Percentiles rank a stretch among this genome's conserved stretches.
Evolutionary conservation across 2,113 vertebrate species (phyloP).

Genomic region (Labeo rohita): DNA sequence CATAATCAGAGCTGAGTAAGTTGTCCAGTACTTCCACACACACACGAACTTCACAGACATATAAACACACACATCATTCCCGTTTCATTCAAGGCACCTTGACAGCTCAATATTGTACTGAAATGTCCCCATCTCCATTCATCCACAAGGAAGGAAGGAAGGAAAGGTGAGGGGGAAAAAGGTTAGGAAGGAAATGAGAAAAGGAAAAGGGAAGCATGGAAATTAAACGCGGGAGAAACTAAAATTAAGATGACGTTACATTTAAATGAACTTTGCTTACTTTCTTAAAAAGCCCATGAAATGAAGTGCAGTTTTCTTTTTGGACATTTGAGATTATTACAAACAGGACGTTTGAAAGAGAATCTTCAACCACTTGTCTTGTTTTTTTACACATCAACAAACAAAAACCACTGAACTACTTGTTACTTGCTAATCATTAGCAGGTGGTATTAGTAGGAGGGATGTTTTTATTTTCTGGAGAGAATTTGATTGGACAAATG

Average conservation of each 20-base stretch:
- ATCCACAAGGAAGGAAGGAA: neutral
- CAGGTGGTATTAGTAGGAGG: neutral
- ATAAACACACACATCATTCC: neutral
- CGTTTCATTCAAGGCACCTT: slow-evolving; percentile 34
- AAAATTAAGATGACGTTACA: neutral
- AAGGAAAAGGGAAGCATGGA: neutral
- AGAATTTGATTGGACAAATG: neutral
- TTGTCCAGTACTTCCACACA: neutral
- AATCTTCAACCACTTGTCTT: neutral
- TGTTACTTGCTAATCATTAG: too few species aligned
- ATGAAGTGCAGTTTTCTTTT: neutral
- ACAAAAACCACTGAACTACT: too few species aligned
- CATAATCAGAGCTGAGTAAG: slow-evolving; percentile 41
- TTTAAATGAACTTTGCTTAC: neutral
- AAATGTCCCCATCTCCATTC: neutral
- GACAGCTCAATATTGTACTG: neutral
- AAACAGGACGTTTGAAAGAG: neutral
- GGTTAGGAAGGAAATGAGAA: neutral
- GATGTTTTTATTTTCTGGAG: neutral
- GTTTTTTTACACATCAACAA: too few species aligned
- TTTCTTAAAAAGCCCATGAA: neutral
- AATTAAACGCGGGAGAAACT: neutral
- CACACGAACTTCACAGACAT: slow-evolving; percentile 1
- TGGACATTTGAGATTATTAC: neutral
- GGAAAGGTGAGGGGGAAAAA: neutral